Evolutionary conservation across 2,113 vertebrate species (phyloP).

Genomic region (Erythrocercus mccallii): DNA sequence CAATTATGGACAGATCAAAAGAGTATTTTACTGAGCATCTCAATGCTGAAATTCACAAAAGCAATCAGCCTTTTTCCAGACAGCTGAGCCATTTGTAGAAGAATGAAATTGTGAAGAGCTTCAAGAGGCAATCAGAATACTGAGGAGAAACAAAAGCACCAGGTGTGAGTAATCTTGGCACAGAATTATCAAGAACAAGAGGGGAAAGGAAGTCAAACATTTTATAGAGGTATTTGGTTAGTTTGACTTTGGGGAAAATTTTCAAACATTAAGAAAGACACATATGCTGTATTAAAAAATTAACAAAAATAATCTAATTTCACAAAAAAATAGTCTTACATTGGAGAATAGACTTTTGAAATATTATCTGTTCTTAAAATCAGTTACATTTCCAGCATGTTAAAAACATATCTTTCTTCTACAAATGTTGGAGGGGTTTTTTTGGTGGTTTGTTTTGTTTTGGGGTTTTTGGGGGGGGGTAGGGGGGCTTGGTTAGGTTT

Average conservation of each 20-base stretch:
- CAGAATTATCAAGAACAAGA: background rate
- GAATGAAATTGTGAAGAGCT: slow-evolving; percentile 40
- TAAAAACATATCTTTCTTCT: background rate
- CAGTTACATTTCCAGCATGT: background rate
- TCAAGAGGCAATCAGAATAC: slow-evolving; percentile 52
- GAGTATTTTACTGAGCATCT: slow-evolving; percentile 9
- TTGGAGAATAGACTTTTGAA: background rate
- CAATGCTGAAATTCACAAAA: slow-evolving; percentile 19
- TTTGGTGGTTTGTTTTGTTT: background rate
- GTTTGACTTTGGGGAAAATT: background rate
- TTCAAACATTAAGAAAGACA: background rate
- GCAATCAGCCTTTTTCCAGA: slow-evolving; percentile 28
- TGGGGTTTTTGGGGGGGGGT: accelerated
- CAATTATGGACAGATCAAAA: background rate
- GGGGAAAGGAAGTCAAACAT: background rate
- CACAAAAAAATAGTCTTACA: background rate
- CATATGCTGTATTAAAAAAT: background rate
- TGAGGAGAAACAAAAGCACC: slow-evolving; percentile 48
- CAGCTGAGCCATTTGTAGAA: slow-evolving; percentile 52
- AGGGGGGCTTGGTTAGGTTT: background rate
- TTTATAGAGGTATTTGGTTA: background rate
- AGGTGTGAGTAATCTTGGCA: slow-evolving; percentile 48
- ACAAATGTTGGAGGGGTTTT: accelerated
- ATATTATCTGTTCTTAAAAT: background rate
- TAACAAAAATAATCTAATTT: background rate